A percentile compares a stretch with the other conserved stretches of the same genome.
Evolutionary conservation across 2,797 vertebrate genomes (phyloP).

Genomic region (Prionace glauca): DNA sequence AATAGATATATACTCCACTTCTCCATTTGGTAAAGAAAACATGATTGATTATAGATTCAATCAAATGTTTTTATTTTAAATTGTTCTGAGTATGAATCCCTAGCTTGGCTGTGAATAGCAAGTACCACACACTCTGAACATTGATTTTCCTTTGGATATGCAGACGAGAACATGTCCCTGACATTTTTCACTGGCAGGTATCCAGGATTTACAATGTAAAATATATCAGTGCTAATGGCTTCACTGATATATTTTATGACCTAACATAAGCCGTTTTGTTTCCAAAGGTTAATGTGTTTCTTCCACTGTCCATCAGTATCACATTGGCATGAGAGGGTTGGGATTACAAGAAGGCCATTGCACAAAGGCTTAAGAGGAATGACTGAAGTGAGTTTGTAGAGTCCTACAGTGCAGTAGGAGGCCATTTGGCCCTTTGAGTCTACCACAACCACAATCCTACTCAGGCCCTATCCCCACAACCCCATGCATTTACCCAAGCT

Average conservation of each 20-base stretch:
- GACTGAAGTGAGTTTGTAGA: neutral
- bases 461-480: too few relatives aligned
- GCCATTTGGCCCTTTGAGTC: too few relatives aligned
- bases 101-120: neutral
- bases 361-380: neutral
- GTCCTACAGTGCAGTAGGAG: too few relatives aligned
- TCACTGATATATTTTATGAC: neutral
- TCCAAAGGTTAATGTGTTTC: conserved; percentile 5
- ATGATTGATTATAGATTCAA: neutral
- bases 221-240: conserved; percentile 15
- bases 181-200: conserved; percentile 9
- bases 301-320: neutral
- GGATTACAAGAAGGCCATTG: neutral
- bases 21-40: neutral
- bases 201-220: conserved; percentile 16
- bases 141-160: neutral
- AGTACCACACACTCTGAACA: neutral
- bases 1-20: neutral
- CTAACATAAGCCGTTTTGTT: conserved; percentile 7
- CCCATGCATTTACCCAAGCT: too few relatives aligned
- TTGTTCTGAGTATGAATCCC: neutral
- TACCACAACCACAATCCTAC: too few relatives aligned
- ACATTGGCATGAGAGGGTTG: neutral
- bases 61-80: neutral
- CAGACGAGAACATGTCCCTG: neutral